Evolutionary conservation across 2,888 invertebrate genomes (phyloP).

Genomic region (Aromia moschata): DNA sequence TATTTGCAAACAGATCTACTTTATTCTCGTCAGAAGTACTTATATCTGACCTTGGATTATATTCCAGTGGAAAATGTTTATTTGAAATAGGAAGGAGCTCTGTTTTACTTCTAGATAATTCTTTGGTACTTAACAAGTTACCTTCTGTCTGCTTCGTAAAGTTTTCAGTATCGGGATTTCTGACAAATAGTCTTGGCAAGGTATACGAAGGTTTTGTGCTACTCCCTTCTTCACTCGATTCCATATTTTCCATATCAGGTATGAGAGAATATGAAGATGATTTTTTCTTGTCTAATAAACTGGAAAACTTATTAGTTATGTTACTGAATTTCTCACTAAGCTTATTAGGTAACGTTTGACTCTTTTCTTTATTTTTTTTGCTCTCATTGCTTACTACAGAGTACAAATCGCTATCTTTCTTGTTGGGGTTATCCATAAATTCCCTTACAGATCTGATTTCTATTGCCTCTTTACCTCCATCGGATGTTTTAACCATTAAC

Average conservation of each 20-base stretch:
- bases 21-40: slow-evolving; percentile 26
- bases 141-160: slow-evolving; percentile 7
- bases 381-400: background rate
- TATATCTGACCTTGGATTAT: slow-evolving; percentile 38
- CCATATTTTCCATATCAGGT: slow-evolving; percentile 1
- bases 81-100: slow-evolving; percentile 54
- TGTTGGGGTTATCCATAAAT: slow-evolving; percentile 52
- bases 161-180: slow-evolving; percentile 47
- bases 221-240: slow-evolving; percentile 9
- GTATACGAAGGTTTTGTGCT: slow-evolving; percentile 55
- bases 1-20: slow-evolving; percentile 57
- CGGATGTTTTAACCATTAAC: slow-evolving; percentile 64
- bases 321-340: slow-evolving; percentile 42
- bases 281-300: slow-evolving; percentile 46
- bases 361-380: slow-evolving; percentile 34
- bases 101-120: slow-evolving; percentile 49
- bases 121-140: slow-evolving; percentile 43
- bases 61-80: slow-evolving; percentile 56
- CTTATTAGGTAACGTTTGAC: slow-evolving; percentile 47
- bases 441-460: slow-evolving; percentile 63
- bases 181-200: slow-evolving; percentile 57
- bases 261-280: slow-evolving; percentile 40
- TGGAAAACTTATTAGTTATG: slow-evolving; percentile 48
- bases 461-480: slow-evolving; percentile 64
- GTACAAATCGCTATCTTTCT: slow-evolving; percentile 7